Evolutionary conservation across 2,113 vertebrate genomes (phyloP).

Genomic region (Choloepus hoffmanni): DNA sequence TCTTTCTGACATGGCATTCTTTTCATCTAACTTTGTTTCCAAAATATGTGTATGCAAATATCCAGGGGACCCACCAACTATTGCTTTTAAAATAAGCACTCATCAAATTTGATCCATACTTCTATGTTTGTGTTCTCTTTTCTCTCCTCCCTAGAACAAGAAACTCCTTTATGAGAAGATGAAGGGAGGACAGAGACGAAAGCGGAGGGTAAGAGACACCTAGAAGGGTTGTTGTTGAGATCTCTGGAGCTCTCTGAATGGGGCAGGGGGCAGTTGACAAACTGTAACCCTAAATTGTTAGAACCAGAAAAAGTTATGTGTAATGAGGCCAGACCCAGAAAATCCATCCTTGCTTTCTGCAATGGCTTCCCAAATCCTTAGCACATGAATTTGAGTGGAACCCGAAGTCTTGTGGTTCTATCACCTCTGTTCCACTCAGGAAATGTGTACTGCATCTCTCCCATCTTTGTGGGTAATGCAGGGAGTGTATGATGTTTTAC

Average conservation of each 20-base stretch:
- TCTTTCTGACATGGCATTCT: constrained; percentile 74
- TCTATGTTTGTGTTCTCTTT: constrained; percentile 65
- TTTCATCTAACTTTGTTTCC: constrained; percentile 78
- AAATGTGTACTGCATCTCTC: background rate
- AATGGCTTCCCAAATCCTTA: background rate
- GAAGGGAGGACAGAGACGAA: constrained; percentile 92
- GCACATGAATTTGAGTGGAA: background rate
- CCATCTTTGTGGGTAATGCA: rapidly evolving
- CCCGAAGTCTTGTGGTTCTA: background rate
- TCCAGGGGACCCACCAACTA: constrained; percentile 70
- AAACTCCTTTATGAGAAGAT: constrained; percentile 95
- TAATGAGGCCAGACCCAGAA: background rate
- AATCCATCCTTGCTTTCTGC: background rate
- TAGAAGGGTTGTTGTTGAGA: background rate
- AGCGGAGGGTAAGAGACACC: constrained; percentile 90
- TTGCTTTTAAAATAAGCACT: constrained; percentile 73
- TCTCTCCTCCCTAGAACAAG: constrained; percentile 90
- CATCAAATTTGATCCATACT: constrained; percentile 76
- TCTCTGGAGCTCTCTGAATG: background rate
- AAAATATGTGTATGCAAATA: constrained; percentile 79
- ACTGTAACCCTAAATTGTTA: background rate
- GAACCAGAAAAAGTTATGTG: background rate
- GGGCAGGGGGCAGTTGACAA: background rate
- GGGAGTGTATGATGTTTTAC: background rate
- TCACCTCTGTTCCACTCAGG: background rate